A percentile compares a stretch with the other conserved stretches of the same genome.
Evolutionary conservation across 2,113 vertebrate genomes (phyloP).

Genomic region (Calonectris borealis): DNA sequence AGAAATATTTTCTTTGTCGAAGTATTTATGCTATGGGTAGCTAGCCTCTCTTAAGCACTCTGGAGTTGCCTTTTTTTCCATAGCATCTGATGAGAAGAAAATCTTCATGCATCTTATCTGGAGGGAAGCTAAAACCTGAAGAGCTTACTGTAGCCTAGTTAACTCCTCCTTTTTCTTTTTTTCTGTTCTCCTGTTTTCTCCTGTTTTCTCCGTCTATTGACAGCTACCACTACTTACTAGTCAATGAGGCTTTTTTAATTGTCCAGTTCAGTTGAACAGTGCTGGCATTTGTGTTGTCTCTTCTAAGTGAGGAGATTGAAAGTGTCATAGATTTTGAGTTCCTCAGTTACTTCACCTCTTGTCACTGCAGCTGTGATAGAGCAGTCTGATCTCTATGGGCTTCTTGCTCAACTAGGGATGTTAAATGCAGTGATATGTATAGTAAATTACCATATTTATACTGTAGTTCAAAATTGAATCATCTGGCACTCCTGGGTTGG

Average conservation of each 20-base stretch:
- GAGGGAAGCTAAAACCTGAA: background rate
- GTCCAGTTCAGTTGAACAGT: background rate
- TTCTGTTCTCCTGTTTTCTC: too few species aligned
- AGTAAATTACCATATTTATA: background rate
- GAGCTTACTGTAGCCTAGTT: background rate
- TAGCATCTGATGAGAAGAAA: background rate
- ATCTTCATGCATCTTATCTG: background rate
- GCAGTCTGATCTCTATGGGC: background rate
- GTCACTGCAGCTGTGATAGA: background rate
- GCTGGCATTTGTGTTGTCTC: background rate
- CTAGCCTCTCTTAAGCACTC: background rate
- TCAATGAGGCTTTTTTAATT: background rate
- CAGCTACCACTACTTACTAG: background rate
- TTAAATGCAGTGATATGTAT: background rate
- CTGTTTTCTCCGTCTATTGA: background rate
- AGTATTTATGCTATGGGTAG: background rate
- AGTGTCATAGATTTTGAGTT: background rate
- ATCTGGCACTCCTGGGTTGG: background rate
- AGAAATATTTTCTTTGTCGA: background rate
- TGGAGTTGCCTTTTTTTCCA: background rate
- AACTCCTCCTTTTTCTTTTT: background rate
- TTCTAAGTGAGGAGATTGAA: background rate
- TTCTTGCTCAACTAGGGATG: background rate
- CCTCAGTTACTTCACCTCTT: background rate
- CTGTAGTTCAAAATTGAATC: background rate